These are phyloP conservation scores for Thaleichthys pacificus DNA, from an alignment of 2,797 vertebrate genomes.

Conservation along the genomic window DNA sequence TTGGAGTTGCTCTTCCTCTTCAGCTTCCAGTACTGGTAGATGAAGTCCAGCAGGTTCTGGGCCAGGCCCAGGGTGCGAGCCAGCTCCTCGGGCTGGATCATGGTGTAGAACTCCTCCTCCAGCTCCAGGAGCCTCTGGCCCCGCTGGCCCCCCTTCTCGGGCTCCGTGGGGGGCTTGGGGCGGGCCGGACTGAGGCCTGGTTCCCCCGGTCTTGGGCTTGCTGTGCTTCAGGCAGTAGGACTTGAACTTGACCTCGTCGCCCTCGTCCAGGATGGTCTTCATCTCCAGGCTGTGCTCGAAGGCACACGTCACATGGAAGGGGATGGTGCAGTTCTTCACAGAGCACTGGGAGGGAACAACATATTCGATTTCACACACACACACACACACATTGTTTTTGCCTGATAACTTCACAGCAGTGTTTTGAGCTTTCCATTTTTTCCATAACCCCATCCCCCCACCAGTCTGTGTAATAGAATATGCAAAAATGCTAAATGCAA, in stretches of 20 bases:
- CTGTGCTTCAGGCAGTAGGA: constrained; percentile 97
- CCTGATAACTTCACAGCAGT: constrained; percentile 58
- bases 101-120: constrained; percentile 91
- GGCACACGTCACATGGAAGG: constrained; percentile 98
- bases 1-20: constrained; percentile 96
- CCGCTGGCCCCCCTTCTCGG: constrained; percentile 85
- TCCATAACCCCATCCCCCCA: too few species aligned
- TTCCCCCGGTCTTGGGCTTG: constrained; percentile 82
- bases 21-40: constrained; percentile 98
- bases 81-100: constrained; percentile 85
- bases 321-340: constrained; percentile 96
- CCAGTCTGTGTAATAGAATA: too few species aligned
- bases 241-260: constrained; percentile 97
- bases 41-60: constrained; percentile 82
- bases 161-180: constrained; percentile 80
- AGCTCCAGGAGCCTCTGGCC: constrained; percentile 94
- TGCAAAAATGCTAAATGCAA: too few species aligned
- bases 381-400: not conserved
- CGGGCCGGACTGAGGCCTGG: constrained; percentile 77
- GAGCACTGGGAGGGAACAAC: constrained; percentile 80
- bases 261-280: constrained; percentile 97
- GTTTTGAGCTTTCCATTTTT: too few species aligned
- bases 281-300: constrained; percentile 98
- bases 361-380: not conserved
- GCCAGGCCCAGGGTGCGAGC: constrained; percentile 80